A percentile compares a stretch with the other conserved stretches of the same genome.
phyloP scores from a whole-genome alignment of 2,113 vertebrate genomes.

The Sclerurus mexicanus region DNA sequence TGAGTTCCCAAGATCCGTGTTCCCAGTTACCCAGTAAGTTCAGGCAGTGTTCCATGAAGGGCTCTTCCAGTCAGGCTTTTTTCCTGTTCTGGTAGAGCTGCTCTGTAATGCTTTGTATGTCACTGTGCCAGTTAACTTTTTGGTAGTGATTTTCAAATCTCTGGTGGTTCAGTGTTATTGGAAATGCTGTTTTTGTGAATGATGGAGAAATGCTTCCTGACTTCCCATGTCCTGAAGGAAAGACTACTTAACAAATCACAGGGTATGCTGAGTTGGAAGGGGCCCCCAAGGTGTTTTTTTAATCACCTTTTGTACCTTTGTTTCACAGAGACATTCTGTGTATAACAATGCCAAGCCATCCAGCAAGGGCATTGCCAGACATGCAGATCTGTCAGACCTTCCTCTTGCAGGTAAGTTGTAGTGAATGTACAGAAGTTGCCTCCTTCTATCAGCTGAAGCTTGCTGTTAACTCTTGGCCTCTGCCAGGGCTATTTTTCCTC shows the following conservation, averaged over 20 bases:
- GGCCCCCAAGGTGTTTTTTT: not conserved
- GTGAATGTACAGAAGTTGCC: not conserved
- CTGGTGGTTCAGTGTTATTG: not conserved
- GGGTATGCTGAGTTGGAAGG: no score
- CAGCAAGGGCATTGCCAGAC: slow-evolving; percentile 55
- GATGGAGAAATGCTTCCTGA: not conserved
- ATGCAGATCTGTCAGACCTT: slow-evolving; percentile 73
- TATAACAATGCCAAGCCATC: slow-evolving; percentile 60
- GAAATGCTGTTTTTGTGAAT: not conserved
- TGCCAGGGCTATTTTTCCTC: not conserved
- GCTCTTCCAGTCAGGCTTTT: not conserved
- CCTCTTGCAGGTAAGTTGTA: slow-evolving; percentile 71
- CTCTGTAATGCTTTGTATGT: not conserved
- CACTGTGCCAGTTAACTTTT: not conserved
- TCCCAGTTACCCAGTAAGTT: not conserved
- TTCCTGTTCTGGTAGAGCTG: not conserved
- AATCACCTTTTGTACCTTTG: not conserved
- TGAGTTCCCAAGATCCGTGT: not conserved
- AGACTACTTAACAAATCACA: not conserved
- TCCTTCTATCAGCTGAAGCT: not conserved
- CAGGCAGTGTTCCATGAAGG: not conserved
- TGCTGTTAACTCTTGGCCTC: not conserved
- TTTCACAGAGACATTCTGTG: slow-evolving; percentile 73
- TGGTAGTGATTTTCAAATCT: not conserved
- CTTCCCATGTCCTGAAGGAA: not conserved